Evolutionary conservation across 1,140 invertebrate species (phyloP).

Genomic region (Leptopilina clavipes): DNA sequence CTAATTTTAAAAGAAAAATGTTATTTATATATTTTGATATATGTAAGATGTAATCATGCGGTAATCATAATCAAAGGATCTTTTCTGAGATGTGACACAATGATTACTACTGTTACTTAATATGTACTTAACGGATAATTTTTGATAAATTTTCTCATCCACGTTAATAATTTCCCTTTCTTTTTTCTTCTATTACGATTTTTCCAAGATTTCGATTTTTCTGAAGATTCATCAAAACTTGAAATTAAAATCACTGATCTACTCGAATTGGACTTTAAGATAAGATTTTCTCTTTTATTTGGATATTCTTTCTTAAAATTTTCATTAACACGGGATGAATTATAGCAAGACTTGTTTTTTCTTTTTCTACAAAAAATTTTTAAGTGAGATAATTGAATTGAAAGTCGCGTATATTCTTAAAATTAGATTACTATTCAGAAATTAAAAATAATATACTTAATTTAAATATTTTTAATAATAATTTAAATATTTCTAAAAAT

Average conservation of each 20-base stretch:
- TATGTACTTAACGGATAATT: background rate
- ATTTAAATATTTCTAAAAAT: no score
- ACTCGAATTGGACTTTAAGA: slow-evolving; percentile 25
- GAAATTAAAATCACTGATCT: slow-evolving; percentile 44
- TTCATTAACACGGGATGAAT: background rate
- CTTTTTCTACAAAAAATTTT: background rate
- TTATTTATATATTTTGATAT: background rate
- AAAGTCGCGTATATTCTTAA: background rate
- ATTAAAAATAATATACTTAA: no score
- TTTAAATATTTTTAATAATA: no score
- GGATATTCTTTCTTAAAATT: background rate
- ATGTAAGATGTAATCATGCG: background rate
- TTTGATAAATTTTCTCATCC: background rate
- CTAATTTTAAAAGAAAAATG: no score
- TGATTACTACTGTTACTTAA: slow-evolving; percentile 2
- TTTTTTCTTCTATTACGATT: background rate
- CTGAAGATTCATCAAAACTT: background rate
- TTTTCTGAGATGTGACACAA: background rate
- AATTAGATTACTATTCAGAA: background rate
- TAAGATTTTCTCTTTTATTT: background rate
- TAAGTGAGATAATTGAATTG: background rate
- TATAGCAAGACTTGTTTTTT: no score
- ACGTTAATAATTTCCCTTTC: background rate
- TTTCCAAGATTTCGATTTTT: background rate
- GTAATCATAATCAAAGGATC: no score